Percentiles rank a stretch among this genome's conserved stretches.
Evolutionary conservation across 2,888 invertebrate genomes (phyloP).

Genomic region (Latrodectus hesperus): DNA sequence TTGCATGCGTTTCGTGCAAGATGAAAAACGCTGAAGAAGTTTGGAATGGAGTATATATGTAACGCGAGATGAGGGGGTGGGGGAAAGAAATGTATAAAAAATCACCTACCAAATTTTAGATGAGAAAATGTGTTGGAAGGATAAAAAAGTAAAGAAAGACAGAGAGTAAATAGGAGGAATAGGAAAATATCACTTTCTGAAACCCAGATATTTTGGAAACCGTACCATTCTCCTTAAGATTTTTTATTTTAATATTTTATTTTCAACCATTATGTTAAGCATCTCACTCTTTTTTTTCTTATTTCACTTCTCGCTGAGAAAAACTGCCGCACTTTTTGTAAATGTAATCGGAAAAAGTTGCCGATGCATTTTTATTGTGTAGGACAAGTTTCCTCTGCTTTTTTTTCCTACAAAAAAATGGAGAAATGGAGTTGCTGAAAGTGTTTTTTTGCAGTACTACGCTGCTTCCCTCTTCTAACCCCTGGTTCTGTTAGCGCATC

Average conservation of each 20-base stretch:
- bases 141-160: conserved; percentile 5
- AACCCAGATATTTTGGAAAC: conserved; percentile 63
- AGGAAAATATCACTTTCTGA: conserved; percentile 61
- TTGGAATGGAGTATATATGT: conserved; percentile 23
- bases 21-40: conserved; percentile 39
- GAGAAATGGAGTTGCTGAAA: conserved; percentile 28
- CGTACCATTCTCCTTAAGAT: conserved; percentile 44
- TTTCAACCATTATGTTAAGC: conserved; percentile 49
- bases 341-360: conserved; percentile 67
- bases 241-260: conserved; percentile 29
- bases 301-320: background rate
- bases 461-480: conserved; percentile 17
- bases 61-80: background rate
- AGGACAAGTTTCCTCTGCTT: conserved; percentile 49
- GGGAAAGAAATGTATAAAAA: conserved; percentile 19
- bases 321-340: conserved; percentile 43
- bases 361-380: conserved; percentile 68
- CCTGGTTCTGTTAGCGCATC: background rate
- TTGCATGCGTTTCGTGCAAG: conserved; percentile 67
- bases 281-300: conserved; percentile 33
- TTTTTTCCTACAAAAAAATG: conserved; percentile 35
- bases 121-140: conserved; percentile 59
- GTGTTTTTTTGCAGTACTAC: background rate
- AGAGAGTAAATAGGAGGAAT: conserved; percentile 41
- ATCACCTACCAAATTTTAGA: conserved; percentile 53